Base-by-base conservation (phyloP, 2,797 vertebrate genomes). In the Ceyx erithaca region DNA sequence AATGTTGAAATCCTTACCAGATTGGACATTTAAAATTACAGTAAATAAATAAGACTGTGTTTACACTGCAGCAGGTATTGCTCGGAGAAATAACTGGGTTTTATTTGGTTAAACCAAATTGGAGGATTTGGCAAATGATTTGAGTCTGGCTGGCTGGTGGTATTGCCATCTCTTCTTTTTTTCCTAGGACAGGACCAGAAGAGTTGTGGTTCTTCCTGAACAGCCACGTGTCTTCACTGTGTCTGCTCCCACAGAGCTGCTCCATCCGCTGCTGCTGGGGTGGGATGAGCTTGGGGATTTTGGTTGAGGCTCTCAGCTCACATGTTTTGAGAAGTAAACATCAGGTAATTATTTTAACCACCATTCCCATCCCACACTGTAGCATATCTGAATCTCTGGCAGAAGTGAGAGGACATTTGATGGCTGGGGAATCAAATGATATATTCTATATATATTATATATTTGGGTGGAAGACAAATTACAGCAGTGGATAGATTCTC, bases 181-280 rank as follows among this genome's bases (percentile, higher is more conserved):
- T 18, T 63, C 26, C 22, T 21, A 19, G 63, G 20, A 28, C 10
- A 73, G 45, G 57, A 45, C 21, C 28, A 35, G 61, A 19, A 41
- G 37, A 48, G 31, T 22, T 51, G 31, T 26, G 23, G 30, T 55
- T 69, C 17, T 59, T 59, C 26, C 45, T 49, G 51, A 54, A 54
- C 9, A 33, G 9, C 10, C 9, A 6, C 1, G 3, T 43, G 23
- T 33, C 35, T 66, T 70, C n/a, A 22, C n/a, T 55, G 17, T 61
- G 33, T 40, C 16, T 46, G 7, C 49, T 73, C 14, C 54, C 26
- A 58, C 0, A 0, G 45, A 54, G 25, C 67, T 35, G 57, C 64
- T 70, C 31, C 59, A 48, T 43, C 26, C 57, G n/a, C 22, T 1
- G 1, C 40, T 0, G 1, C 16, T 35, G 62, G 14, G 16, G 4